Evolutionary conservation across 1,140 invertebrate genomes (phyloP).

Genomic region (Antheraea pernyi): DNA sequence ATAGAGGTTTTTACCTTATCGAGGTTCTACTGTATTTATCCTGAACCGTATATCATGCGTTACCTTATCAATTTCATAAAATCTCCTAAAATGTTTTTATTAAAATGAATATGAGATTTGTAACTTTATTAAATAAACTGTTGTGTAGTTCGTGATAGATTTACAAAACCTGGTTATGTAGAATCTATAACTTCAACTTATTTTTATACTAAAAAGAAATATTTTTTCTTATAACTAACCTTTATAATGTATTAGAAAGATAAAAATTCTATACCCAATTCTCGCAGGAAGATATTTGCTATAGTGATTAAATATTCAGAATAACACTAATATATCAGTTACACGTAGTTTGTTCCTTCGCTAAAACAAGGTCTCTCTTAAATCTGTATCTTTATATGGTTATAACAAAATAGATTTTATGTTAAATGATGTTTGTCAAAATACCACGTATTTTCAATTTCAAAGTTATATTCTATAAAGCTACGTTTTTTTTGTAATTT

Average conservation of each 20-base stretch:
- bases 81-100: too few relatives aligned
- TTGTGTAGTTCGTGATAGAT: background rate
- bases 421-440: slow-evolving; percentile 47
- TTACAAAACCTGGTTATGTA: background rate
- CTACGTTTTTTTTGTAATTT: slow-evolving; percentile 33
- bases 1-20: too few relatives aligned
- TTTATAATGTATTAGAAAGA: background rate
- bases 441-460: slow-evolving; percentile 35
- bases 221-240: background rate
- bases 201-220: background rate
- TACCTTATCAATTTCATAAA: too few relatives aligned
- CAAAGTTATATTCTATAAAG: slow-evolving; percentile 31
- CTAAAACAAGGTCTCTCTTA: background rate
- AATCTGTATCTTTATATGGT: slow-evolving; percentile 7
- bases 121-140: too few relatives aligned
- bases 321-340: background rate
- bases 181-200: background rate
- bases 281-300: background rate
- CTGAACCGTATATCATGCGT: too few relatives aligned
- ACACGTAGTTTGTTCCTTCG: background rate
- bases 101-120: too few relatives aligned
- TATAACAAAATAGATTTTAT: slow-evolving; percentile 38
- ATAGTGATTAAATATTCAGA: background rate
- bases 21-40: too few relatives aligned
- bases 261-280: background rate